Percentiles rank a stretch among this genome's conserved stretches.
These are phyloP conservation scores for Volucella zonaria DNA, from an alignment of 2,888 invertebrate species.

Conservation along the genomic window DNA sequence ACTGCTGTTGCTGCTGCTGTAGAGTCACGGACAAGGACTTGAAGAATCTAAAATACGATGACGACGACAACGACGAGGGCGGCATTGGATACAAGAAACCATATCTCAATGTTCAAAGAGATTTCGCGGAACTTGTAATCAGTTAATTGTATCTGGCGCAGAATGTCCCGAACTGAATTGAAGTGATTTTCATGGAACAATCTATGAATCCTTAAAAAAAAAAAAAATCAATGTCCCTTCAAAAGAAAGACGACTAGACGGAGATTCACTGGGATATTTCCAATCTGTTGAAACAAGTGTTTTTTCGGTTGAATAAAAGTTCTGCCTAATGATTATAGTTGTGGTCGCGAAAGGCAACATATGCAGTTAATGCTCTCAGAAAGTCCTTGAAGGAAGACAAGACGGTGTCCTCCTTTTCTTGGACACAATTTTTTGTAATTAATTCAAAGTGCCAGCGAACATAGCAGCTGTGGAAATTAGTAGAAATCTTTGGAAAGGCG, in stretches of 20 bases:
- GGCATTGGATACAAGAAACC: slow-evolving; percentile 8
- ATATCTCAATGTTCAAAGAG: slow-evolving; percentile 65
- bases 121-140: slow-evolving; percentile 71
- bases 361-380: slow-evolving; percentile 60
- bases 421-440: slow-evolving; percentile 55
- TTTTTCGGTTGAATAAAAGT: slow-evolving; percentile 66
- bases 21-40: slow-evolving; percentile 1
- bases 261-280: slow-evolving; percentile 25
- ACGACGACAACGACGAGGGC: slow-evolving; percentile 16
- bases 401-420: slow-evolving; percentile 20
- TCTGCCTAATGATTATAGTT: slow-evolving; percentile 59
- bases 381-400: slow-evolving; percentile 34
- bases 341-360: slow-evolving; percentile 48
- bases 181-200: slow-evolving; percentile 60
- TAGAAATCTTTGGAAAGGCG: not conserved
- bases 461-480: slow-evolving; percentile 40
- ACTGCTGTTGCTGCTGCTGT: slow-evolving; percentile 4
- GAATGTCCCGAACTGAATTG: slow-evolving; percentile 67
- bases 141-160: slow-evolving; percentile 72
- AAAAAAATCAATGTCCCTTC: slow-evolving; percentile 40
- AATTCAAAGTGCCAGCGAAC: slow-evolving; percentile 55
- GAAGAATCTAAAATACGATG: slow-evolving; percentile 28
- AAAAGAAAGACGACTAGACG: not conserved
- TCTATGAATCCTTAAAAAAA: slow-evolving; percentile 50
- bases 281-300: slow-evolving; percentile 55